phyloP scores from a whole-genome alignment of 2,797 vertebrate species.

The Strix occidentalis region DNA sequence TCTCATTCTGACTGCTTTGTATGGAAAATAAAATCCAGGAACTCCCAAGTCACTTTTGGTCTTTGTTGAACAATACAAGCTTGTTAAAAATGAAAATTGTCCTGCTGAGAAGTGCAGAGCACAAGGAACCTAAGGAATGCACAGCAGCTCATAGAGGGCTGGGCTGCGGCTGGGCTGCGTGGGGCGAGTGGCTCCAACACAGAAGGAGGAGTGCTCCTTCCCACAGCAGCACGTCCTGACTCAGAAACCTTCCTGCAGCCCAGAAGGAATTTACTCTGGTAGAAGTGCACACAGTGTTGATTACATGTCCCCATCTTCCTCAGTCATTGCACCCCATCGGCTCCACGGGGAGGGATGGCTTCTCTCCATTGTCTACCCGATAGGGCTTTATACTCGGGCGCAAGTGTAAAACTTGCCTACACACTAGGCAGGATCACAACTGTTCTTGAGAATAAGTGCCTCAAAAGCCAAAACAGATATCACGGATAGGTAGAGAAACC shows the following conservation, averaged over 20 bases:
- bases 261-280: not conserved
- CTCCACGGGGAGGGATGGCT: fast-evolving
- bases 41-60: not conserved
- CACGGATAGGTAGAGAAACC: not conserved
- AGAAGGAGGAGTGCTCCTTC: not conserved
- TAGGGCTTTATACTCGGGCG: fast-evolving
- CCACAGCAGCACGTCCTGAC: not conserved
- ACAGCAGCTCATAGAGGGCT: not conserved
- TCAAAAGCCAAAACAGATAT: not conserved
- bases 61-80: not conserved
- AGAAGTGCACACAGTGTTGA: not conserved
- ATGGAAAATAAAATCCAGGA: not conserved
- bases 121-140: fast-evolving
- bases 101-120: not conserved
- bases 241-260: not conserved
- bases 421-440: fast-evolving
- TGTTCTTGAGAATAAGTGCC: not conserved
- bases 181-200: fast-evolving
- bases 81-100: not conserved
- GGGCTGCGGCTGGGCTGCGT: not conserved
- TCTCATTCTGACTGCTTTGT: not conserved
- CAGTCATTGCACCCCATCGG: not conserved
- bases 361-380: not conserved
- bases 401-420: not conserved
- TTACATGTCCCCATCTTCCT: not conserved